phyloP scores from a whole-genome alignment of 53 echinoderm and acorn worm genomes.

The Hippasteria phrygiana region DNA sequence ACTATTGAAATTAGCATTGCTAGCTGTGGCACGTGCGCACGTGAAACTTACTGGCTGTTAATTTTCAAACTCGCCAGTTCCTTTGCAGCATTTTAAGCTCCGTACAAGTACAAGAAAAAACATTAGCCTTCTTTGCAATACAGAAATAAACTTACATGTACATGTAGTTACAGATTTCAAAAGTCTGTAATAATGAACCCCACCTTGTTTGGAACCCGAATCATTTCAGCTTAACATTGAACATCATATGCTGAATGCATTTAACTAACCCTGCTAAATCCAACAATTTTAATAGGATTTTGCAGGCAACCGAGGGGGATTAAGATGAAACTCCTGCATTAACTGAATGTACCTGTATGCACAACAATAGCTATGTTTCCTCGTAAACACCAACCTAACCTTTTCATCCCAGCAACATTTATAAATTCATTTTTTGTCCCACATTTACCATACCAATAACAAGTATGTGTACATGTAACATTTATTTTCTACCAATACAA shows the following conservation, averaged over 20 bases:
- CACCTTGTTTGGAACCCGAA: not conserved
- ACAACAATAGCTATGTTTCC: too few relatives aligned
- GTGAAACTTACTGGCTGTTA: not conserved
- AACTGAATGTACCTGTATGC: too few relatives aligned
- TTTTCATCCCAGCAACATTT: not conserved
- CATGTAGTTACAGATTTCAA: conserved; percentile 13
- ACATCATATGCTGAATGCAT: too few relatives aligned
- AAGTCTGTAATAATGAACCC: not conserved
- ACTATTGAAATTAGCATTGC: not conserved
- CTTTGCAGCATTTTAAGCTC: not conserved
- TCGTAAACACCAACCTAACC: too few relatives aligned
- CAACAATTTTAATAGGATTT: too few relatives aligned
- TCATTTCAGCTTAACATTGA: too few relatives aligned
- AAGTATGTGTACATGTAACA: not conserved
- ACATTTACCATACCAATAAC: not conserved
- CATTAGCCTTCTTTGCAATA: too few relatives aligned
- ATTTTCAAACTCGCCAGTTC: not conserved
- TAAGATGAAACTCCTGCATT: too few relatives aligned
- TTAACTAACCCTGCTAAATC: too few relatives aligned
- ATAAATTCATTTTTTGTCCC: not conserved
- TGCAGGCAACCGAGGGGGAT: too few relatives aligned
- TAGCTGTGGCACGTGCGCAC: not conserved
- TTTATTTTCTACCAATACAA: not conserved
- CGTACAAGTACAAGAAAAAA: not conserved
- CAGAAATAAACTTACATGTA: too few relatives aligned